Base-by-base conservation (phyloP, 2,797 vertebrate species). In the Urophycis tenuis region DNA sequence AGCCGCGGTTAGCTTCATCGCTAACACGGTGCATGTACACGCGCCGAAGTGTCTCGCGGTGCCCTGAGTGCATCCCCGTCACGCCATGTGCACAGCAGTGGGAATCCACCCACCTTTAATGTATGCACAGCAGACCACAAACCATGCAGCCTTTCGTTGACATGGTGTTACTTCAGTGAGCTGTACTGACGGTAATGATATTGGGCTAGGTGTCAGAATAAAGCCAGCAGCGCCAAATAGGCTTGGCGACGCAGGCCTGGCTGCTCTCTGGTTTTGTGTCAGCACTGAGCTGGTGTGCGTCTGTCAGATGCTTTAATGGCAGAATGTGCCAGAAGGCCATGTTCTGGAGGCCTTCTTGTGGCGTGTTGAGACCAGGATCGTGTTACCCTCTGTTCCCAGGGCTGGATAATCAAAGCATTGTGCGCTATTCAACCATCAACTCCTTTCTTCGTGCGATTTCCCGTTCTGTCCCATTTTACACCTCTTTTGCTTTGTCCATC, bases 341-440 rank as follows among this genome's bases (percentile, higher is more conserved):
- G 78, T 86, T 87, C 84, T 85, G 71, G 72, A 79, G 81, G 81
- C 82, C 82, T 82, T 86, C 85, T 86, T 83, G 84, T 86, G 84
- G 81, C 88, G 87, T 87, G 88, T 86, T 87, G 85, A 87, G 81
- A 82, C 60, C 71, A 85, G 85, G 83, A 81, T 92, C 85, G 80
- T 72, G n/a, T 91, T 92, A 86, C 89, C 64, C 79, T 25, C 79
- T 78, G 80, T 88, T 87, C 86, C 83, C 81, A 84, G 79, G 64
- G 41, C 81, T 75, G 82, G 36, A 87, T 88, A 89, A 90, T 89
- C 84, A 88, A 87, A 90, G 86, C 88, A 84, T 89, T 91, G 89
- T 91, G 85, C 75, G 72, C 70, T 77, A 79, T 71, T 82, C 72
- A 81, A 79, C 71, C 77, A 76, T 77, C 79, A 82, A 0, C 5